These are phyloP conservation scores for Emys orbicularis DNA, from an alignment of 2,797 vertebrate species.

Conservation along the genomic window DNA sequence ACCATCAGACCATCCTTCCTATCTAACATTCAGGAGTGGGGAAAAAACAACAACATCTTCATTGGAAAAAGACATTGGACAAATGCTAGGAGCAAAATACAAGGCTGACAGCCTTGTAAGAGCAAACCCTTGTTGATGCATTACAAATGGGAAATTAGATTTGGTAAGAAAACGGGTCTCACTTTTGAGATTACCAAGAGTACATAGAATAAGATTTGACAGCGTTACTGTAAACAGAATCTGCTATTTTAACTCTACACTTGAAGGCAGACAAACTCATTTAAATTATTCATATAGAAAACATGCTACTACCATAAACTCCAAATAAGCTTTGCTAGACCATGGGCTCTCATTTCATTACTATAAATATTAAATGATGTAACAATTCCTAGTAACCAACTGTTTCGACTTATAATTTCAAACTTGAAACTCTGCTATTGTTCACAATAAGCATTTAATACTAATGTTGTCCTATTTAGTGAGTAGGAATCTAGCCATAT, in stretches of 20 bases:
- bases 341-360: neutral
- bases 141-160: neutral
- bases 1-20: neutral
- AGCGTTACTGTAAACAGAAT: neutral
- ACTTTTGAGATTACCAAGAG: neutral
- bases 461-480: neutral
- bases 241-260: neutral
- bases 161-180: neutral
- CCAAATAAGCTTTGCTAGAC: neutral
- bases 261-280: neutral
- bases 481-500: neutral
- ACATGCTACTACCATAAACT: neutral
- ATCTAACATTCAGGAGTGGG: too few species aligned
- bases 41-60: neutral
- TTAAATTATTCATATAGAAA: neutral
- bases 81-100: neutral
- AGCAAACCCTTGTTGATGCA: neutral
- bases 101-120: too few species aligned
- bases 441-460: neutral
- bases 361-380: neutral
- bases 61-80: neutral
- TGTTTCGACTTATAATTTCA: neutral
- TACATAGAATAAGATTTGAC: neutral
- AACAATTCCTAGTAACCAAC: conserved; percentile 34
- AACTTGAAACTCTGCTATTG: neutral